A percentile compares a stretch with the other conserved stretches of the same genome.
Conservation (phyloP, 1,140 invertebrate species). For the Danaus plexippus region DNA sequence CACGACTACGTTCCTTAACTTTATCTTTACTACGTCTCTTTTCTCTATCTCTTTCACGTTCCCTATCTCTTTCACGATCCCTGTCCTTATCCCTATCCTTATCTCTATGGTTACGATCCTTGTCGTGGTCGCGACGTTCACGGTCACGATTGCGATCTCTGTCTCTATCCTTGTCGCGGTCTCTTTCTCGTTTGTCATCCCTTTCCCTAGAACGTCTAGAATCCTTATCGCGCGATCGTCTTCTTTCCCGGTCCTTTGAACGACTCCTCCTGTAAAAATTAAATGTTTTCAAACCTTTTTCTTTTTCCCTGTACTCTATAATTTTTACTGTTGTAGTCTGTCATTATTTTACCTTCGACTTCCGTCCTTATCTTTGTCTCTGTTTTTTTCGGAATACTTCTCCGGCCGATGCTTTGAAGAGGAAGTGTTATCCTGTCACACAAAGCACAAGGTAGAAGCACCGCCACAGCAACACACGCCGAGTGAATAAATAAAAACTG, state of each 20-base stretch:
- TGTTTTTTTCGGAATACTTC: slow-evolving; percentile 70
- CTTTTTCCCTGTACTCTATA: too few species aligned
- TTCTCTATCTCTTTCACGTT: slow-evolving; percentile 50
- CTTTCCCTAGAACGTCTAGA: slow-evolving; percentile 28
- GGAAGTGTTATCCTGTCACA: slow-evolving; percentile 73
- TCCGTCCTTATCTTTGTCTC: slow-evolving; percentile 53
- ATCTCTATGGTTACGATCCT: slow-evolving; percentile 49
- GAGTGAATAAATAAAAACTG: slow-evolving; percentile 71
- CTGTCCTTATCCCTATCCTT: slow-evolving; percentile 52
- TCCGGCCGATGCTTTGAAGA: slow-evolving; percentile 71
- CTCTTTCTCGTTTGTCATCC: slow-evolving; percentile 44
- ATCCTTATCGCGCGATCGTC: slow-evolving; percentile 15
- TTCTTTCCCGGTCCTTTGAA: slow-evolving; percentile 65
- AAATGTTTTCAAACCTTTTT: not conserved
- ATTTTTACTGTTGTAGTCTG: too few species aligned
- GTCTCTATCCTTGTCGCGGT: slow-evolving; percentile 39
- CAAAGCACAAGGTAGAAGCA: slow-evolving; percentile 74
- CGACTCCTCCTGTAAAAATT: slow-evolving; percentile 58
- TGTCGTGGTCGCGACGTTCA: slow-evolving; percentile 50
- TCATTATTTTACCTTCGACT: slow-evolving; percentile 45
- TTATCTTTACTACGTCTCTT: slow-evolving; percentile 53
- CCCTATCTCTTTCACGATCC: slow-evolving; percentile 42
- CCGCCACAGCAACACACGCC: slow-evolving; percentile 71
- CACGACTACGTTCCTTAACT: slow-evolving; percentile 41
- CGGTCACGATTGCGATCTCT: slow-evolving; percentile 39